These are phyloP conservation scores for Drosophila gunungcola DNA, from an alignment of 1,140 invertebrate genomes.

Conservation along the genomic window DNA sequence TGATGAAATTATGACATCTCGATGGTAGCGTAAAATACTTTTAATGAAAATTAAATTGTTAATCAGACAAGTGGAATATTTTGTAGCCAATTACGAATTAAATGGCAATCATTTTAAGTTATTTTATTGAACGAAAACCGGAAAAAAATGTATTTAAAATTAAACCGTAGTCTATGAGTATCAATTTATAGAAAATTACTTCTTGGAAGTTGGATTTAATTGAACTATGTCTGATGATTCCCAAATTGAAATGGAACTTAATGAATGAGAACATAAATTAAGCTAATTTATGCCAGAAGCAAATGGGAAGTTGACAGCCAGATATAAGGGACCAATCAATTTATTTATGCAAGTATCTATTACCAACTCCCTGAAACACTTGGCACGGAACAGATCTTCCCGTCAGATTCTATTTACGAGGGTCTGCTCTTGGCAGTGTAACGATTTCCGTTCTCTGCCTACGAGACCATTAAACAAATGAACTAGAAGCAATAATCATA, in stretches of 20 bases:
- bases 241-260: constrained; percentile 9
- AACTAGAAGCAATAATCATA: constrained; percentile 75
- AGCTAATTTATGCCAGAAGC: constrained; percentile 36
- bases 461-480: constrained; percentile 71
- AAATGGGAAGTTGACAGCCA: constrained; percentile 28
- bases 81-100: constrained; percentile 12
- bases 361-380: constrained; percentile 35
- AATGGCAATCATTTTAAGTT: constrained; percentile 25
- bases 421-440: constrained; percentile 15
- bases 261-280: constrained; percentile 40
- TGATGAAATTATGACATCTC: constrained; percentile 19
- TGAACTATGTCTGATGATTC: constrained; percentile 5
- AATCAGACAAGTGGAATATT: constrained; percentile 21
- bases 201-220: constrained; percentile 23
- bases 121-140: not conserved
- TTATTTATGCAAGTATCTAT: constrained; percentile 48
- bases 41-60: constrained; percentile 25
- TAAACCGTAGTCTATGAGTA: not conserved
- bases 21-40: constrained; percentile 5
- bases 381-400: constrained; percentile 24
- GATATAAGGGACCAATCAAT: constrained; percentile 30
- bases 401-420: constrained; percentile 31
- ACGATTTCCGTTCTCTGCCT: constrained; percentile 12
- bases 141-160: not conserved
- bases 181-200: constrained; percentile 20